A percentile compares a stretch with the other conserved stretches of the same genome.
Conservation (phyloP, 2,797 vertebrate genomes). For the Liasis olivaceus region DNA sequence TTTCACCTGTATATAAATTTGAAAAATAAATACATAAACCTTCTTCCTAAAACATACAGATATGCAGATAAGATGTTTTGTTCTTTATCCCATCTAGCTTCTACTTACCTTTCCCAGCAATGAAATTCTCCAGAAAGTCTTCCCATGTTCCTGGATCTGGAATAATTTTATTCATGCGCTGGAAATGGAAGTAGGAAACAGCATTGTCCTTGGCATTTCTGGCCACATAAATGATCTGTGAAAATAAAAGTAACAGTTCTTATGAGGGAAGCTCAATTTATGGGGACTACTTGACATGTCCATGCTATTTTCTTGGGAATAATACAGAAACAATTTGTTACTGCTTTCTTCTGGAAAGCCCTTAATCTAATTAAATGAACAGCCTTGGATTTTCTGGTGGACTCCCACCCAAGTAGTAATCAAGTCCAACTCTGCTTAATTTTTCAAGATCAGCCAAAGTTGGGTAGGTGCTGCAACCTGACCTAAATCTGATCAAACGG, state of each 20-base stretch:
- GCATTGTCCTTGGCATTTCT: slow-evolving; percentile 48
- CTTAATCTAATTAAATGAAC: too few relatives aligned
- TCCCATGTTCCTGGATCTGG: slow-evolving; percentile 40
- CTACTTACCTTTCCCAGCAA: slow-evolving; percentile 27
- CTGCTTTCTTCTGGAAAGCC: too few relatives aligned
- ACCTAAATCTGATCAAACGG: not conserved
- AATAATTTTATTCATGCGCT: slow-evolving; percentile 19
- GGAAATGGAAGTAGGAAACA: slow-evolving; percentile 54
- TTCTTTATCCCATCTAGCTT: not conserved
- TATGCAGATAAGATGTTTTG: not conserved
- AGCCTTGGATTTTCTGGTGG: not conserved
- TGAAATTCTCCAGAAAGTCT: slow-evolving; percentile 35
- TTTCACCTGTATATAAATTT: too few relatives aligned
- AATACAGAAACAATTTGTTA: too few relatives aligned
- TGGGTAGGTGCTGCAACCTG: not conserved
- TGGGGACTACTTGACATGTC: not conserved
- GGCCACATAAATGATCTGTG: slow-evolving; percentile 47
- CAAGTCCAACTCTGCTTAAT: not conserved
- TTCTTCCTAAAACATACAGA: not conserved
- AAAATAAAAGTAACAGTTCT: too few relatives aligned
- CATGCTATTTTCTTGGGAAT: not conserved
- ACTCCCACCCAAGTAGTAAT: not conserved
- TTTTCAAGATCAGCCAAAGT: not conserved
- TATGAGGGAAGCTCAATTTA: not conserved
- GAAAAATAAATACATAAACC: not conserved